Base-by-base conservation (phyloP, 2,888 invertebrate genomes). In the Caenorhabditis sinica region DNA sequence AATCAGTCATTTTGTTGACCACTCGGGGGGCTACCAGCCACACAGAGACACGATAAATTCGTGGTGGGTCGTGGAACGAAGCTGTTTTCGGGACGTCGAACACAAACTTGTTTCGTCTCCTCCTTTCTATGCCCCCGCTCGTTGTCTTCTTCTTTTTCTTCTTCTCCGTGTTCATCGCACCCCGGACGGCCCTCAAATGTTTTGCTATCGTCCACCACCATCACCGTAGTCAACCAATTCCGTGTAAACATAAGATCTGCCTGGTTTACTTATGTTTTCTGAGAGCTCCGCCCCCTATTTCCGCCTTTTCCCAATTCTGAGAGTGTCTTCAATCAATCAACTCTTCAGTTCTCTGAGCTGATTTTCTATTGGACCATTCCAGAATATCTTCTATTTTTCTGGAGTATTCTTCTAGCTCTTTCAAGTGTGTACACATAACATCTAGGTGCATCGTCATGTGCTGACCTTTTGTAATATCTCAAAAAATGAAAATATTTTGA, bases 1-100 rank as follows among this genome's bases (percentile, higher is more conserved):
- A 80, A 80, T 80, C 80, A 80, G 72, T 72, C 80, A 80, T 80
- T 80, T 80, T 80, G 80, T 80, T 80, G 80, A 80, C 80, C 72
- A 80, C 80, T 71, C 43, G 61, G 71, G 68, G 60, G 79, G 71
- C 71, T 79, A 66, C 80, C 72, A 79, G 71, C 61, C 71, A 69
- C 71, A 60, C 69, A 36, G 61, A 72, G 72, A 80, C 80, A 80
- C 80, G 72, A 80, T 72, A 72, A 72, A 80, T 80, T 80, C 80
- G 80, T 80, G 80, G 80, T 72, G 80, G 72, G 72, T 60, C 72
- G 80, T 58, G 72, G 72, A 71, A 75, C 61, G 69, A 82, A 82
- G 75, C 82, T 75, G 82, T 75, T 75, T 75, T 82, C 82, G 75
- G 69, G 74, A 73, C 69, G 61, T 61, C 81, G 74, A 66, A 75